Conservation (phyloP, 2,113 vertebrate species). For the Petroica traversi region DNA sequence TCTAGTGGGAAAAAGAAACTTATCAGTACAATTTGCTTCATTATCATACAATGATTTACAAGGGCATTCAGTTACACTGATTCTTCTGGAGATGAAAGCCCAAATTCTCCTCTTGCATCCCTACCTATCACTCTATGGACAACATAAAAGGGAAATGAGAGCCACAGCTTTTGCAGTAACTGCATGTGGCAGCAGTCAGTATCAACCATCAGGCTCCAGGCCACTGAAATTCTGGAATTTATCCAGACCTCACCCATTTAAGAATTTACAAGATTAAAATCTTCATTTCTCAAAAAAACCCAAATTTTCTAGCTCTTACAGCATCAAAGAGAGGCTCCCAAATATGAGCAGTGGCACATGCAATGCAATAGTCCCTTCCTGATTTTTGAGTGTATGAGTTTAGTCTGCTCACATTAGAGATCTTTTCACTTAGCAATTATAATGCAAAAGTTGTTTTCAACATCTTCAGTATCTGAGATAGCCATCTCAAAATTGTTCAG, state of each 20-base stretch:
- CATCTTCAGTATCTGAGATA: neutral
- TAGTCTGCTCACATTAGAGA: neutral
- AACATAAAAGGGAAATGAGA: neutral
- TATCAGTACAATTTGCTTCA: neutral
- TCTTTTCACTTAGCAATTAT: neutral
- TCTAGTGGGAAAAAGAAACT: constrained; percentile 61
- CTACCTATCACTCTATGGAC: neutral
- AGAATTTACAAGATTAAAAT: neutral
- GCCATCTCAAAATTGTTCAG: neutral
- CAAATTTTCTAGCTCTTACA: neutral
- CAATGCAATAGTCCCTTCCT: neutral
- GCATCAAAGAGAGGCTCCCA: neutral
- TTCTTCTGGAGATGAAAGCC: neutral
- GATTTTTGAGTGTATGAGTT: neutral
- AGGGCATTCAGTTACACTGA: neutral
- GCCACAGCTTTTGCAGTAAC: neutral
- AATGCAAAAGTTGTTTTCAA: neutral
- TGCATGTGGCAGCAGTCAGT: neutral
- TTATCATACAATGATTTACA: neutral
- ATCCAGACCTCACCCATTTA: neutral
- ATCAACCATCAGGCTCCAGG: neutral
- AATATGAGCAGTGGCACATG: neutral
- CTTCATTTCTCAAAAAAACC: neutral
- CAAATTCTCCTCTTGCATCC: neutral
- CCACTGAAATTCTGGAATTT: neutral